Conservation (phyloP, 2,888 invertebrate species). For the Aspidiotus rigidus region DNA sequence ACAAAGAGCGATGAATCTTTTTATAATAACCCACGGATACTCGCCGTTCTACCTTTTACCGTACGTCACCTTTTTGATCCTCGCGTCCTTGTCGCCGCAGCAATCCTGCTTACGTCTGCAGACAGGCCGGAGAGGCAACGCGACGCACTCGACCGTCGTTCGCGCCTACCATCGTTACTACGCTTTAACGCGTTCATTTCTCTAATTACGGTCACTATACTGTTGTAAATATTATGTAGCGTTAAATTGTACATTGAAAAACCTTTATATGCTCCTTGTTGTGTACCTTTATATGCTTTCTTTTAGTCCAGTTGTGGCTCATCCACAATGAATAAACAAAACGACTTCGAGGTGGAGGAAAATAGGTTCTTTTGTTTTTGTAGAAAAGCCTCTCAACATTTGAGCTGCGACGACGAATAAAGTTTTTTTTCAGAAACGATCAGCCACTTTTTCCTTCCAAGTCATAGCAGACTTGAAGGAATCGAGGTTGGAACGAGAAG, state of each 20-base stretch:
- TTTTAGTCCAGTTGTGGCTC: too few relatives aligned
- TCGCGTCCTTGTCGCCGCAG: background rate
- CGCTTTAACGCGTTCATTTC: constrained; percentile 20
- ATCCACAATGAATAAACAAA: too few relatives aligned
- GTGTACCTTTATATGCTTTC: background rate
- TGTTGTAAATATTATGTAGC: background rate
- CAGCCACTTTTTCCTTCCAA: too few relatives aligned
- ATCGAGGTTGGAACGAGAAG: too few relatives aligned
- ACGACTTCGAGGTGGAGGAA: too few relatives aligned
- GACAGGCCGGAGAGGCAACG: background rate
- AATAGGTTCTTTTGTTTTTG: too few relatives aligned
- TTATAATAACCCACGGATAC: constrained; percentile 30
- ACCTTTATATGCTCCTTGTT: background rate
- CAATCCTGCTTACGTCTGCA: background rate
- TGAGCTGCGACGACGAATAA: too few relatives aligned
- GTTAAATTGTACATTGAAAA: constrained; percentile 28
- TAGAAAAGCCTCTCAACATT: too few relatives aligned
- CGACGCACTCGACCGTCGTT: constrained; percentile 10
- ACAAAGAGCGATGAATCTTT: constrained; percentile 33
- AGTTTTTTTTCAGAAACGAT: too few relatives aligned
- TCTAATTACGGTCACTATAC: constrained; percentile 26
- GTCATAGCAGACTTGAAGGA: too few relatives aligned
- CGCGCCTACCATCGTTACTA: constrained; percentile 9
- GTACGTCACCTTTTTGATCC: background rate
- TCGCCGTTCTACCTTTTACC: constrained; percentile 20